Base-by-base conservation (phyloP, 2,797 vertebrate species). In the Pogonophryne albipinna region DNA sequence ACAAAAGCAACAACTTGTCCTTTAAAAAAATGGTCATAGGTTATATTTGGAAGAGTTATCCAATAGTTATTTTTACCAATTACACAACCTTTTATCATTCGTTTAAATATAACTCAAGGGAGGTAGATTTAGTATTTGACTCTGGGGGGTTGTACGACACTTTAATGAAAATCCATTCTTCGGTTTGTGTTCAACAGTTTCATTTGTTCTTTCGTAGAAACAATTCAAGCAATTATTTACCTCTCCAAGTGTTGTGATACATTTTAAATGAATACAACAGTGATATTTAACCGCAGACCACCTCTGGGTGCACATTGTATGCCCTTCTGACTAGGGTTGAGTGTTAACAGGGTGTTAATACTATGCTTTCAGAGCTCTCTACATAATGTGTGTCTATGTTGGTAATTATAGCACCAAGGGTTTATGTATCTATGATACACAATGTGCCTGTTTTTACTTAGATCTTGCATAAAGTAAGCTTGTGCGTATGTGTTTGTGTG, bases 361-460 rank as follows among this genome's bases (percentile, higher is more conserved):
- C 42, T 46, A 23, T 46, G 59, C 20, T 17, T 16, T 55, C 6
- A 17, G 42, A 67, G 17, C 23, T 12, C 17, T 56, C 10, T 14
- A 31, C n/a, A 73, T 81, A 72, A 59, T 16, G 20, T 27, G 16
- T 16, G 12, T 42, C 17, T 20, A 0, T 13, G 17, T 31, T 14
- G 17, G 11, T 44, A 16, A 47, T 70, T 16, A 69, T 41, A 50
- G 38, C 63, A 64, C n/a, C 50, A 19, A 23, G 47, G 51, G 4
- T 81, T 65, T 69, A 74, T 78, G 72, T 81, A 75, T 68, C 50
- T 31, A 14, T n/a, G 66, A 75, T 45, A 16, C 38, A 65, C n/a
- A n/a, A 10, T 50, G 66, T 46, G 23, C 53, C 47, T 53, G 20
- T 53, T 81, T 72, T 66, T 2, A 31, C 66, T 49, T 9, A 4